A percentile compares a stretch with the other conserved stretches of the same genome.
phyloP scores from a whole-genome alignment of 2,113 vertebrate genomes.

The Albula glossodonta region DNA sequence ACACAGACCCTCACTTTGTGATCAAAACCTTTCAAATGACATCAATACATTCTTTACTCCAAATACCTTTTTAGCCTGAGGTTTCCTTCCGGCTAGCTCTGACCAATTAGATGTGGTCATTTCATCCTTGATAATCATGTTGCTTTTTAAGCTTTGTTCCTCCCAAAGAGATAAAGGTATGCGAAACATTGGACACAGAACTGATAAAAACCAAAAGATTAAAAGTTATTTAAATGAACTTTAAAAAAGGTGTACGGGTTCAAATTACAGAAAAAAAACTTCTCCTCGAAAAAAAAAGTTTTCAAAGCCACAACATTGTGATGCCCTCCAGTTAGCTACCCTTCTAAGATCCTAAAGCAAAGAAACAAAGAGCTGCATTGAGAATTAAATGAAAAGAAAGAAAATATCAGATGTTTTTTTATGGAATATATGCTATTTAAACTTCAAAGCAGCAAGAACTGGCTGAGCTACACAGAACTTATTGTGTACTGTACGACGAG shows the following conservation, averaged over 20 bases:
- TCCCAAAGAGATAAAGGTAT: not conserved
- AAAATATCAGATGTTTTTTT: not conserved
- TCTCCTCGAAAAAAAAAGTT: not conserved
- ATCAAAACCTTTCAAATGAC: not conserved
- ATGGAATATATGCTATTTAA: not conserved
- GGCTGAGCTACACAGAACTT: not conserved
- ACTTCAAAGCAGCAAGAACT: not conserved
- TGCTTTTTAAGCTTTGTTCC: not conserved
- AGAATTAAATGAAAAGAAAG: not conserved
- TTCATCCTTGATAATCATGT: not conserved
- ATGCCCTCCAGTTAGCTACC: not conserved
- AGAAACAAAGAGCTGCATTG: not conserved
- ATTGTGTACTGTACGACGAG: not conserved
- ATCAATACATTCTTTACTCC: not conserved
- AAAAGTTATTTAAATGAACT: not conserved
- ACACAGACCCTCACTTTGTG: constrained; percentile 23
- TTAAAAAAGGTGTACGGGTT: not conserved
- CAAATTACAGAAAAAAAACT: not conserved
- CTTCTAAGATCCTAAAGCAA: not conserved
- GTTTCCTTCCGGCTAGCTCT: not conserved
- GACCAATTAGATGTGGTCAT: not conserved
- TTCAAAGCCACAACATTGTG: not conserved
- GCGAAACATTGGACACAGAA: not conserved
- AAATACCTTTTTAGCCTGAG: not conserved
- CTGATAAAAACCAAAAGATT: not conserved